These are phyloP conservation scores for Erythrocercus mccallii DNA, from an alignment of 2,113 vertebrate species.

Conservation along the genomic window DNA sequence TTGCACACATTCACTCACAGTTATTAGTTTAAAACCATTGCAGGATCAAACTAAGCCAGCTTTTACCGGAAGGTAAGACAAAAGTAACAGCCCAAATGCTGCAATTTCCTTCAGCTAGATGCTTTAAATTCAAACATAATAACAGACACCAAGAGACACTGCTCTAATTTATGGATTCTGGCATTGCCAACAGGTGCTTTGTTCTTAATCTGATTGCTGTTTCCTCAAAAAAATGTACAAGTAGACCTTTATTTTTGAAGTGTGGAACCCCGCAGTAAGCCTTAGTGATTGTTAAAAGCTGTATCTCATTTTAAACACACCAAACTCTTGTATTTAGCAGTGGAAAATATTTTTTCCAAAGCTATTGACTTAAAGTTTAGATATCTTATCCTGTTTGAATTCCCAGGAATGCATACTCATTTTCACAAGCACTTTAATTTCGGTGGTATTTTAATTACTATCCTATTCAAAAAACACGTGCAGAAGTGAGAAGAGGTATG, in stretches of 20 bases:
- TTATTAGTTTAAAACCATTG: constrained; percentile 68
- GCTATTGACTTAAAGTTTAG: constrained; percentile 53
- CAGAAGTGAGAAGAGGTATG: constrained; percentile 19
- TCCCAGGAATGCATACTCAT: constrained; percentile 14
- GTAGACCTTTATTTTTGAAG: constrained; percentile 28
- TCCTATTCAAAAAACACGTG: constrained; percentile 12
- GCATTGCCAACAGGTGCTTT: constrained; percentile 57
- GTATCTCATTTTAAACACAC: constrained; percentile 12
- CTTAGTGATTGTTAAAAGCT: constrained; percentile 51
- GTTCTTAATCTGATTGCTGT: constrained; percentile 34
- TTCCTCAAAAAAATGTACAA: not conserved
- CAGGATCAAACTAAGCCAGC: constrained; percentile 60
- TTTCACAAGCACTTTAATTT: constrained; percentile 49
- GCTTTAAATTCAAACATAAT: constrained; percentile 70
- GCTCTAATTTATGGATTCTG: constrained; percentile 55
- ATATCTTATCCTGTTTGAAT: constrained; percentile 46
- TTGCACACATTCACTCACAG: constrained; percentile 41
- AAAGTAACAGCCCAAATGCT: constrained; percentile 39
- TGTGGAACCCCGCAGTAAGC: constrained; percentile 39
- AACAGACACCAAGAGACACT: constrained; percentile 55
- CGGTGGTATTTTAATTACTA: not conserved
- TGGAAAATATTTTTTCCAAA: constrained; percentile 36
- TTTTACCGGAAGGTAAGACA: constrained; percentile 45
- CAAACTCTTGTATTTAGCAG: not conserved
- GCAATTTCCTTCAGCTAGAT: constrained; percentile 51